phyloP scores from a whole-genome alignment of 2,888 invertebrate genomes.

The Onchidella celtica region DNA sequence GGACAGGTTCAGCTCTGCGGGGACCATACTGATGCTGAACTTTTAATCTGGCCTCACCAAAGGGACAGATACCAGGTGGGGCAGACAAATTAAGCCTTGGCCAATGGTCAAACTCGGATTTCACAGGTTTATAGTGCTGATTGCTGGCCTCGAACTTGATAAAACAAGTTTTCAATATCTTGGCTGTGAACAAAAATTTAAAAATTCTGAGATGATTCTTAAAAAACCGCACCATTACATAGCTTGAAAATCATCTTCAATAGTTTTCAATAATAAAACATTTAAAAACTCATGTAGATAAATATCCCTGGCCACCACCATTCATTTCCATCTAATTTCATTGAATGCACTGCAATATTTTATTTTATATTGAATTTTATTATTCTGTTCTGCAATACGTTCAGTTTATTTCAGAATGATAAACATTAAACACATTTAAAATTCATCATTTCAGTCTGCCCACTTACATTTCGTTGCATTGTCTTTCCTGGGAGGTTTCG shows the following conservation, averaged over 20 bases:
- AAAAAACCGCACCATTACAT: too few species aligned
- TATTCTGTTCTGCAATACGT: too few species aligned
- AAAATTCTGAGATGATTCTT: not conserved
- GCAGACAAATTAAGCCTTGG: slow-evolving; percentile 69
- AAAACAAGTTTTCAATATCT: slow-evolving; percentile 65
- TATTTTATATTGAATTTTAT: too few species aligned
- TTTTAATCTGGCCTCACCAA: slow-evolving; percentile 64
- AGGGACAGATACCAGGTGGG: slow-evolving; percentile 71
- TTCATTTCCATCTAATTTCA: too few species aligned
- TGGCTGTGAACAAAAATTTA: slow-evolving; percentile 56
- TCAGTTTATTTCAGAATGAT: too few species aligned
- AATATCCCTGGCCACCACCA: too few species aligned
- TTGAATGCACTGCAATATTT: too few species aligned
- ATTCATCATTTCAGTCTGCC: too few species aligned
- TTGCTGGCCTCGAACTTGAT: slow-evolving; percentile 72
- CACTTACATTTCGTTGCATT: slow-evolving; percentile 15
- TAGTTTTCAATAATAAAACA: not conserved
- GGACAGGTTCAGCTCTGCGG: slow-evolving; percentile 24
- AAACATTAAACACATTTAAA: too few species aligned
- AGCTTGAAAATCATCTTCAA: too few species aligned
- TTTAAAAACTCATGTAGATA: not conserved
- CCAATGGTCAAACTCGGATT: slow-evolving; percentile 66
- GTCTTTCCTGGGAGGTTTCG: slow-evolving; percentile 5
- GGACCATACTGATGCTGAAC: slow-evolving; percentile 17
- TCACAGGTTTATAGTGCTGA: slow-evolving; percentile 66